Evolutionary conservation across 2,113 vertebrate species (phyloP), one percentile per base, ranked within the genome.

Genomic region (Grammomys surdaster): DNA sequence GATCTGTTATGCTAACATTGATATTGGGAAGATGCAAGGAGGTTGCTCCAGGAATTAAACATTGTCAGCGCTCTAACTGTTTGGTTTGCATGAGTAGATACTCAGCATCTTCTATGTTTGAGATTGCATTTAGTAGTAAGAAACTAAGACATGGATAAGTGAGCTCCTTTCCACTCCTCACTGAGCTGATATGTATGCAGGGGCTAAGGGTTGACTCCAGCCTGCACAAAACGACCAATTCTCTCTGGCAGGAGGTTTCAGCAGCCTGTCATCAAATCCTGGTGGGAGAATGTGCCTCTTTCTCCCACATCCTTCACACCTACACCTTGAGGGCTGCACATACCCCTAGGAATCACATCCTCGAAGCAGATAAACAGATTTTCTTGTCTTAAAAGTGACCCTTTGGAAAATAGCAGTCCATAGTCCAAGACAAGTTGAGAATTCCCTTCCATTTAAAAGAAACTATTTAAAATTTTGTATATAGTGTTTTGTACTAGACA

Each of bases 191-290:
- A 48, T 13, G 40, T 84, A 87, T 60, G 72, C 0, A 0, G 26
- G 80, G 73, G 31, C 86, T 86, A 65, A 87, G 43, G 16, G 36
- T 89, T 96, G 90, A 86, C 28, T 72, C 86, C 46, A 91, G 60
- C 67, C 43, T 78, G 24, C n/a, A 77, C 28, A 60, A 89, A 97
- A n/a, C 0, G 0, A 89, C 63, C 67, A 89, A 26, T 97, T 97
- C 92, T 97, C 92, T 90, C 92, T 1, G 3, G 65, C 67, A 76
- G 96, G 97, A 95, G 93, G 75, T 89, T 86, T 33, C 16, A 31
- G 67, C 46, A 96, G 72, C 17, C 95, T 97, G 85, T 97, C 73
- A 94, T 97, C 81, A 96, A 90, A 46, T 63, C 93, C 67, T 89
- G 81, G 92, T 81, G 69, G 81, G 88, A 85, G 81, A 91, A 87